Evolutionary conservation across 1,140 invertebrate species (phyloP), one percentile per base, ranked within the genome.

Genomic region (Megathymus violae): DNA sequence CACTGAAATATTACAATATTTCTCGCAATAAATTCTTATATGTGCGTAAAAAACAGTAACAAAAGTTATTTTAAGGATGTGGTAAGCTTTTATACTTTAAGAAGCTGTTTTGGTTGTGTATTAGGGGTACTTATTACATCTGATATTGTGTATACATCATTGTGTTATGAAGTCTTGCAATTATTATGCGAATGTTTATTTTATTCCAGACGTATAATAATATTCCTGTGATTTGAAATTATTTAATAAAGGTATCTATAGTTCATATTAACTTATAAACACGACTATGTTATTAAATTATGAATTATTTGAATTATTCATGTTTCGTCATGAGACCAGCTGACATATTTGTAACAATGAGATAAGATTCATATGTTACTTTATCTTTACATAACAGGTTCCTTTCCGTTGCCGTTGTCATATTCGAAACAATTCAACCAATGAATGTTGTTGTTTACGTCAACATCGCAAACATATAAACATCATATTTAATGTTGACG

Each of bases 1-100:
- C 40, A 58, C 47, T 43, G 60, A 59, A 59, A 59, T 59, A 59
- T 59, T 59, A 47, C 46, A 59, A 59, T 59, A 59, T 59, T 59
- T 59, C 47, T 59, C 31, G 56, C 56, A 27, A 59, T 59, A 59
- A 59, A 59, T 59, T 59, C 56, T 59, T 59, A 59, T 59, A 43
- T 59, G 56, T 47, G 41, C 27, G 31, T 59, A 43, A 59, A 59
- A 59, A 59, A 59, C 27, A 43, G 43, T 34, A 59, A 59, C 54
- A 59, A 59, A 58, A 59, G 46, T 47, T 31, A 47, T 43, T 59
- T 59, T 34, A 47, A 15, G 41, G 54, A 36, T 59, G 46, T 36
- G 41, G 41, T 59, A 36, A 59, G 41, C 41, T 46, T 59, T 59
- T 59, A 46, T 59, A 15, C 15, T 41, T 46, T 25, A 46, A 52